Evolutionary conservation across 1,140 invertebrate species (phyloP).

Genomic region (Drosophila kanapiae): DNA sequence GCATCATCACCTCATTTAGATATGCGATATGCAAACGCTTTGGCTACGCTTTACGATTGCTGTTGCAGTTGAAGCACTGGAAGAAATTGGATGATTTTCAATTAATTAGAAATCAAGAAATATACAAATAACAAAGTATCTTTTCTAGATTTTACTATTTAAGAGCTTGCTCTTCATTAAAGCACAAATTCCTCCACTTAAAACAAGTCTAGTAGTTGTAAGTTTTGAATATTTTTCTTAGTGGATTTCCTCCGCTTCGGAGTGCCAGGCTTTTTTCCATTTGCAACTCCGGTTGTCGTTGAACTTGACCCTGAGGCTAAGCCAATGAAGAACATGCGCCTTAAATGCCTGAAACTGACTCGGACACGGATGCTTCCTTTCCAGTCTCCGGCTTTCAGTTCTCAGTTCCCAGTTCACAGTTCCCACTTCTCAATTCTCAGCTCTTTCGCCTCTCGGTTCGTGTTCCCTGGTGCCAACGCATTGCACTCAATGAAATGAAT

Average conservation of each 20-base stretch:
- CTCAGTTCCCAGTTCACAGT: constrained; percentile 16
- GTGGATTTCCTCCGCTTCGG: constrained; percentile 16
- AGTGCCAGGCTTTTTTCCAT: constrained; percentile 29
- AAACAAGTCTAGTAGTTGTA: not conserved
- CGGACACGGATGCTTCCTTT: constrained; percentile 36
- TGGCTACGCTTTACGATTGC: constrained; percentile 63
- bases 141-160: too few relatives aligned
- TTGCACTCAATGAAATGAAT: constrained; percentile 82
- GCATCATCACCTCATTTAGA: constrained; percentile 83
- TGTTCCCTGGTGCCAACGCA: constrained; percentile 67
- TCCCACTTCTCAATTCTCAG: constrained; percentile 4
- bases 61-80: constrained; percentile 9
- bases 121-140: too few relatives aligned
- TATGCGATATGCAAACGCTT: constrained; percentile 81
- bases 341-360: constrained; percentile 67
- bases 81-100: not conserved
- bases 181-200: not conserved
- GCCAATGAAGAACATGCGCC: constrained; percentile 74
- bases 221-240: not conserved
- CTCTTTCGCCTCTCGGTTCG: not conserved
- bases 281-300: constrained; percentile 52
- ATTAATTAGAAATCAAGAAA: not conserved
- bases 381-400: constrained; percentile 14
- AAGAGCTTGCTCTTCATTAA: too few relatives aligned
- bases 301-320: constrained; percentile 81